Evolutionary conservation across 1,140 invertebrate genomes (phyloP).

Genomic region (Tetragonula clypearis): DNA sequence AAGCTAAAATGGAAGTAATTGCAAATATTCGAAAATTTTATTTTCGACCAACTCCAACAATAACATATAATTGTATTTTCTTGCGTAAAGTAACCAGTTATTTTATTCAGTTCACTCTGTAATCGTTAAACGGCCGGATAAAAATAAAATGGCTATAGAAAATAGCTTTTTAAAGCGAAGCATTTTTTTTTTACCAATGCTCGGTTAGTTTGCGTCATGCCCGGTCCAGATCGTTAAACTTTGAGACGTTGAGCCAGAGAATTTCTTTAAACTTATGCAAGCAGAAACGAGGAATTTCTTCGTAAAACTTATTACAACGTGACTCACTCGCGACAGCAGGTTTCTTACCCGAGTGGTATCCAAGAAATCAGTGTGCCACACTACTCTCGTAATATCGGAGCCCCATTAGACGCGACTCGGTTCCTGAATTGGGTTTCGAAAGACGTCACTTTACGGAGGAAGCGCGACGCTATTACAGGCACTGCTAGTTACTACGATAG

Average conservation of each 20-base stretch:
- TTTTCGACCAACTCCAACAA: too few relatives aligned
- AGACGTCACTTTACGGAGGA: conserved; percentile 75
- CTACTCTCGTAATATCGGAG: conserved; percentile 66
- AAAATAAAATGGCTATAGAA: not conserved
- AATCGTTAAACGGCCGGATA: not conserved
- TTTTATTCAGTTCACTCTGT: not conserved
- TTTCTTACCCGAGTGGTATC: conserved; percentile 41
- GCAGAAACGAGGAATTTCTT: conserved; percentile 34
- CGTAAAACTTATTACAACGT: conserved; percentile 34
- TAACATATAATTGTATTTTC: too few relatives aligned
- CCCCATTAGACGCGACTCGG: conserved; percentile 68
- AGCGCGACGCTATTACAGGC: conserved; percentile 74
- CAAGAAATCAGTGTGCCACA: conserved; percentile 62
- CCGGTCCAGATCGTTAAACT: not conserved
- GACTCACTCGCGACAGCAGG: conserved; percentile 36
- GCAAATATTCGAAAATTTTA: too few relatives aligned
- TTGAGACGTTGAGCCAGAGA: not conserved
- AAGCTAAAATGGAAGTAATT: too few relatives aligned
- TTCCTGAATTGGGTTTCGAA: conserved; percentile 72
- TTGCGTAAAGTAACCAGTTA: not conserved
- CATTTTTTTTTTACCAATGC: not conserved
- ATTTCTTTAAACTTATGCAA: not conserved
- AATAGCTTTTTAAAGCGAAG: not conserved
- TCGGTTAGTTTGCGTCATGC: not conserved
- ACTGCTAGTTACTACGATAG: conserved; percentile 75